A percentile compares a stretch with the other conserved stretches of the same genome.
Evolutionary conservation across 2,797 vertebrate species (phyloP).

Genomic region (Dallia pectoralis): DNA sequence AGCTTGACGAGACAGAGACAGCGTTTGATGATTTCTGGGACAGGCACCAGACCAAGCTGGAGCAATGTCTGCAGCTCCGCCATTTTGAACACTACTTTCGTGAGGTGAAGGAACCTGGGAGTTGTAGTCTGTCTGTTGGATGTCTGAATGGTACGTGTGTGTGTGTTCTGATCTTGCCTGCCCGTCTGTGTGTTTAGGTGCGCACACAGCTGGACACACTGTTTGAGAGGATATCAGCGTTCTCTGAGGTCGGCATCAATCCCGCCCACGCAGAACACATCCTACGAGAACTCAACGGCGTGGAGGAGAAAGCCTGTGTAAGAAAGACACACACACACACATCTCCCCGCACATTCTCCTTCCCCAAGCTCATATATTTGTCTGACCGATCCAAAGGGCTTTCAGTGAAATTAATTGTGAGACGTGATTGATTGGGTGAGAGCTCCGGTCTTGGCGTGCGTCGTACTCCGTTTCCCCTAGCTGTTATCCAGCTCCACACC

Average conservation of each 20-base stretch:
- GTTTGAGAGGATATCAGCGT: slow-evolving; percentile 75
- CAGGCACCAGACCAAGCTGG: slow-evolving; percentile 88
- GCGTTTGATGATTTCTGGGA: slow-evolving; percentile 98
- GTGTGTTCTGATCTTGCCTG: neutral
- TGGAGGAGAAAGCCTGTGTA: slow-evolving; percentile 86
- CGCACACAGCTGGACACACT: slow-evolving; percentile 77
- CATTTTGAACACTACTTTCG: slow-evolving; percentile 91
- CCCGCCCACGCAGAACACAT: slow-evolving; percentile 87
- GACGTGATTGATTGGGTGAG: neutral
- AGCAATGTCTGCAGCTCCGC: slow-evolving; percentile 89
- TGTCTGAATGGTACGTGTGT: neutral
- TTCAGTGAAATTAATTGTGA: neutral
- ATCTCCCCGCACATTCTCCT: neutral
- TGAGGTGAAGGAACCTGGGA: slow-evolving; percentile 76
- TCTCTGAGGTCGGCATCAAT: slow-evolving; percentile 88
- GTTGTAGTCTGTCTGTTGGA: neutral
- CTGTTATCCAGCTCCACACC: neutral
- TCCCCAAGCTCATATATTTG: neutral
- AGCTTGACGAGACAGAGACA: slow-evolving; percentile 87
- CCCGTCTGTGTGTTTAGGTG: slow-evolving; percentile 61
- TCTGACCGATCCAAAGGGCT: neutral
- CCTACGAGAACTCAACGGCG: slow-evolving; percentile 81
- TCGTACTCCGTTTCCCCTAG: neutral
- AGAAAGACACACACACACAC: slow-evolving; percentile 60
- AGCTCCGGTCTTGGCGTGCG: neutral